Conservation (phyloP, 2,113 vertebrate genomes). For the Tricholaema leucomelas region DNA sequence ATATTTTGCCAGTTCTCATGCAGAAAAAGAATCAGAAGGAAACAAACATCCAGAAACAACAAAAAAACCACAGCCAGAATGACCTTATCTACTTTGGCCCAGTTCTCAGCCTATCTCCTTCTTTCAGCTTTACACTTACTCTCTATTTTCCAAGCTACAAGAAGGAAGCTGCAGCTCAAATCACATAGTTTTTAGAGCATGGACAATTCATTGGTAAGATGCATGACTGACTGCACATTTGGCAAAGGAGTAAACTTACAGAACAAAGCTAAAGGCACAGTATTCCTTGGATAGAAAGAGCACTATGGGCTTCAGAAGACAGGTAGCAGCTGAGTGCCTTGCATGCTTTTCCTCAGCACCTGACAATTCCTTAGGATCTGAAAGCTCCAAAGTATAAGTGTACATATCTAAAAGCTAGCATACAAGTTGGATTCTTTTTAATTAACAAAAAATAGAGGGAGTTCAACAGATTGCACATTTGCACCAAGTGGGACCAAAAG, state of each 20-base stretch:
- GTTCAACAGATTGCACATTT: not conserved
- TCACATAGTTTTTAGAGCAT: conserved; percentile 28
- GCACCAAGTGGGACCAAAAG: not conserved
- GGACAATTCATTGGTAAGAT: conserved; percentile 33
- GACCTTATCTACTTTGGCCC: not conserved
- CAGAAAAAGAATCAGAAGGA: not conserved
- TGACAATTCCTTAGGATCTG: not conserved
- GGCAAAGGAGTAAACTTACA: conserved; percentile 26
- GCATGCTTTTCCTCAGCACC: not conserved
- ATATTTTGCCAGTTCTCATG: not conserved
- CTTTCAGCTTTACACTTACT: not conserved
- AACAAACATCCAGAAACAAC: not conserved
- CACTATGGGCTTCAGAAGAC: conserved; percentile 1
- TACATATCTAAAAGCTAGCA: not conserved
- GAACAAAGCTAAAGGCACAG: conserved; percentile 19
- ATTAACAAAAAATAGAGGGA: not conserved
- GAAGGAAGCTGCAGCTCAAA: conserved; percentile 21
- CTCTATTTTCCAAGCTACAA: not conserved
- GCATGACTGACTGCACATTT: conserved; percentile 42
- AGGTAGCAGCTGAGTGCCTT: not conserved
- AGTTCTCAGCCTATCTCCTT: conserved; percentile 2
- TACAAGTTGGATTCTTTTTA: not conserved
- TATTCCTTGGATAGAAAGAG: not conserved
- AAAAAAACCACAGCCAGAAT: not conserved
- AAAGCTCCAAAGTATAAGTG: not conserved